phyloP scores from a whole-genome alignment of 2,113 vertebrate species.

The Baryphthengus martii region DNA sequence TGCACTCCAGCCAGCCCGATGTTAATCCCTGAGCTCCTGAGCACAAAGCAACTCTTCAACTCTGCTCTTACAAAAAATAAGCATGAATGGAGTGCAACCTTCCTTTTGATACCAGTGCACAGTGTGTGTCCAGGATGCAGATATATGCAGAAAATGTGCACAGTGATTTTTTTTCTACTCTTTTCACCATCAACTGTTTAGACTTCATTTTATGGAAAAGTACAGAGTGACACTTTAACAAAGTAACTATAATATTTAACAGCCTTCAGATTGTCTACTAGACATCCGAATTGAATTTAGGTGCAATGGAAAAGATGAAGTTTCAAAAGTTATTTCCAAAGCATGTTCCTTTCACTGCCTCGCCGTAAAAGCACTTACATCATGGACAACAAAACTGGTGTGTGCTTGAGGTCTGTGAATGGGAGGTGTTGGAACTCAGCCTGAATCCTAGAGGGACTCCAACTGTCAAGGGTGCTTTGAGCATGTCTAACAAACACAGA shows the following conservation, averaged over 20 bases:
- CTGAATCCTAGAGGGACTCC: background rate
- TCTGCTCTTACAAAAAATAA: background rate
- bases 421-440: background rate
- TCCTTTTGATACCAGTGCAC: background rate
- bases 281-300: background rate
- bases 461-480: background rate
- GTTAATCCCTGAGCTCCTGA: background rate
- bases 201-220: background rate
- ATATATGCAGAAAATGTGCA: background rate
- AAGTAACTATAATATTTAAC: background rate
- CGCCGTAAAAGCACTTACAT: background rate
- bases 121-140: background rate
- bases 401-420: background rate
- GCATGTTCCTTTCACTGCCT: background rate
- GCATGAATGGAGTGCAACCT: accelerated
- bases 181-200: background rate
- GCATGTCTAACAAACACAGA: background rate
- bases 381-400: background rate
- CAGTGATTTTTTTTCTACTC: background rate
- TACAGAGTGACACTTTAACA: background rate
- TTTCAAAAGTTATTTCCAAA: background rate
- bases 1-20: background rate
- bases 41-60: background rate
- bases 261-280: background rate
- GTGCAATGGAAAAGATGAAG: background rate